phyloP scores from a whole-genome alignment of 2,113 vertebrate genomes.

The Crotalus horridus region DNA sequence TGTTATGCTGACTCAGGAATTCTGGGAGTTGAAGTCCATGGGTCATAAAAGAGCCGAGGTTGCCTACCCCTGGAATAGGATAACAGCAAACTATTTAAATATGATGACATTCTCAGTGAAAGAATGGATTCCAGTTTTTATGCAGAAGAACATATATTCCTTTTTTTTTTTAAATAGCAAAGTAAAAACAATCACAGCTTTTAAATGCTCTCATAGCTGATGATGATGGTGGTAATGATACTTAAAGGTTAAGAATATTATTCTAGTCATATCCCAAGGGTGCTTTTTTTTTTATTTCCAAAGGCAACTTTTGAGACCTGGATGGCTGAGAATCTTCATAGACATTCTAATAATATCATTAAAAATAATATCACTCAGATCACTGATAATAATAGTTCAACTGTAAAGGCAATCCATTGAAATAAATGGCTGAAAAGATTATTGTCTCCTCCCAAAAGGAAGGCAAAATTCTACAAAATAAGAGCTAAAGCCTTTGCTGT shows the following conservation, averaged over 20 bases:
- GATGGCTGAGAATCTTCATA: neutral
- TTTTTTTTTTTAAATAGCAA: neutral
- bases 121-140: constrained; percentile 8
- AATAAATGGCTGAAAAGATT: constrained; percentile 34
- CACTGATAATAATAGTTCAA: constrained; percentile 13
- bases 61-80: too few relatives aligned
- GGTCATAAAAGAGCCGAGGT: too few relatives aligned
- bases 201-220: neutral
- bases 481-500: neutral
- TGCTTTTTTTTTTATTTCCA: neutral
- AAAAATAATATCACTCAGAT: neutral
- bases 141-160: neutral
- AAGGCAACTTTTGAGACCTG: neutral
- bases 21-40: too few relatives aligned
- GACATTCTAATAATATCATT: neutral
- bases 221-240: neutral
- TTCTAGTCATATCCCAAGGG: neutral
- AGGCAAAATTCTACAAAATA: constrained; percentile 22
- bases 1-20: too few relatives aligned
- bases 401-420: constrained; percentile 6
- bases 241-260: neutral
- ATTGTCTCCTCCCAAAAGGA: neutral
- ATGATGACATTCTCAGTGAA: neutral
- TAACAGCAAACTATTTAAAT: neutral
- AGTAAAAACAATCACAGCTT: constrained; percentile 14